A percentile compares a stretch with the other conserved stretches of the same genome.
Conservation (phyloP, 1,140 invertebrate genomes). For the Heliconius eleuchia region DNA sequence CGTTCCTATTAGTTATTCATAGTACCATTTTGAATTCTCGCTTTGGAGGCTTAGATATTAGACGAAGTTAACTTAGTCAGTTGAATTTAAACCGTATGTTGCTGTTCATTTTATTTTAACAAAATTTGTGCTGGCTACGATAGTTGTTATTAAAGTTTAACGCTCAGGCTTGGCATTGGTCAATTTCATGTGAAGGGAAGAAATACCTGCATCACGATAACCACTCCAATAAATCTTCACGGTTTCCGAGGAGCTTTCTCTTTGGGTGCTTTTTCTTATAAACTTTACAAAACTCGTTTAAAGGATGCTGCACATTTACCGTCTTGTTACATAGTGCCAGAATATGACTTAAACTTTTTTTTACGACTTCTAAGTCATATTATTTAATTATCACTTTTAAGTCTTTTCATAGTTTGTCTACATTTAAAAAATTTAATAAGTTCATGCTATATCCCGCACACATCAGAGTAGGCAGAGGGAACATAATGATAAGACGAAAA, state of each 20-base stretch:
- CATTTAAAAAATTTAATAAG: too few species aligned
- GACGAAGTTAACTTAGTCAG: background rate
- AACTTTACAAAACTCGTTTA: conserved; percentile 17
- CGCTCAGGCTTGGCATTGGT: conserved; percentile 21
- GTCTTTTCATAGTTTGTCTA: background rate
- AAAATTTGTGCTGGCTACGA: background rate
- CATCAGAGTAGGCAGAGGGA: too few species aligned
- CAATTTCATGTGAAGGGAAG: conserved; percentile 30
- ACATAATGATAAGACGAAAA: too few species aligned
- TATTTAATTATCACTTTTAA: background rate
- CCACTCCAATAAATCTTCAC: conserved; percentile 34
- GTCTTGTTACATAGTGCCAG: background rate
- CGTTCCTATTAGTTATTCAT: conserved; percentile 10
- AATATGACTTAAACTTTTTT: conserved; percentile 4
- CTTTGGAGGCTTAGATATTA: background rate
- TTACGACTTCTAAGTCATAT: background rate
- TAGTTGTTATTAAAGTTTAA: conserved; percentile 17
- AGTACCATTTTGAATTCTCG: background rate
- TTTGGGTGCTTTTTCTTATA: conserved; percentile 22
- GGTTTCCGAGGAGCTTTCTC: conserved; percentile 30
- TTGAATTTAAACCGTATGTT: background rate
- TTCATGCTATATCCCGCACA: too few species aligned
- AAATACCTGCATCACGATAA: conserved; percentile 35
- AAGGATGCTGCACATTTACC: conserved; percentile 16
- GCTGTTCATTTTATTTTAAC: background rate